Base-by-base conservation (phyloP, 37 sponge, comb jelly and placozoan genomes). In the Dysidea cf. avara region DNA sequence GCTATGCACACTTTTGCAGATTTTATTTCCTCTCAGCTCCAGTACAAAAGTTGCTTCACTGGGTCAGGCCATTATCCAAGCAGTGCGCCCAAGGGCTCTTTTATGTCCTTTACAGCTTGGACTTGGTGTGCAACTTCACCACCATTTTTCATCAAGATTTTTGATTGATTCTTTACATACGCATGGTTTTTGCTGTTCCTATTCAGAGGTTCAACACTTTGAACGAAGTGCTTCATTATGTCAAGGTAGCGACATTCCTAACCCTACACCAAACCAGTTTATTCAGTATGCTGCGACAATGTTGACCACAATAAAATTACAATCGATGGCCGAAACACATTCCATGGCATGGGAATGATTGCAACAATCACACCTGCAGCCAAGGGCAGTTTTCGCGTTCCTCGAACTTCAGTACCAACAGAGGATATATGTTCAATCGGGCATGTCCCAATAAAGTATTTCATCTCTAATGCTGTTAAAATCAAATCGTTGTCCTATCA, bases 231-330 rank as follows among this genome's bases (percentile, higher is more conserved):
- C 69, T 69, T 50, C 69, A 49, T 20, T 24, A 13, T 69, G 51
- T 31, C 69, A 69, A 32, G 53, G 53, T 49, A 69, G 52, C 16
- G 69, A 50, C 69, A 69, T 69, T 28, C 69, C 69, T 4, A 66
- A 77, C 53, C 53, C 50, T 54, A 57, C 60, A 37, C 22, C 69
- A 48, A 21, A 38, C n/a, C 29, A 69, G 53, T 46, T 69, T 50
- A 52, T 69, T 50, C 69, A 69, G 69, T 50, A 69, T 67, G 68
- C 25, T 39, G 68, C 68, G 68, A 67, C 26, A 69, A 69, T 29
- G 71, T 52, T 25, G 55, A 69, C 71, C 71, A 69, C 18, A 69
- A 69, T 32, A 53, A 51, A 18, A 26, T 51, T 43, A 69, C 71
- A 49, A 39, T 69, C 21, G 71, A 69, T 69, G 71, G 71, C 55